phyloP scores from a whole-genome alignment of 2,888 invertebrate species.

The Anoncus sp. region DNA sequence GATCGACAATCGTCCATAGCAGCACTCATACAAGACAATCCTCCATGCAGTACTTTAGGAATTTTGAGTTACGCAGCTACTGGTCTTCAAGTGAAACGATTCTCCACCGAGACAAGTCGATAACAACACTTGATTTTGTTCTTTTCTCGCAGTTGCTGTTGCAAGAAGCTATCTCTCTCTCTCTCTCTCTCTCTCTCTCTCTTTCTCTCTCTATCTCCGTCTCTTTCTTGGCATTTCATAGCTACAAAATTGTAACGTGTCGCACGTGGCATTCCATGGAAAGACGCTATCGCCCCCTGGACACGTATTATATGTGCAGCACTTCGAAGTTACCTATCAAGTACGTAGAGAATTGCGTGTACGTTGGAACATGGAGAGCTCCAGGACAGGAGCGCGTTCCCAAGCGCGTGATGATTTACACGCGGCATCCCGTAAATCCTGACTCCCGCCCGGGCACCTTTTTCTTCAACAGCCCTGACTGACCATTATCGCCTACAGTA shows the following conservation, averaged over 20 bases:
- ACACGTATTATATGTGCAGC: conserved; percentile 34
- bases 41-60: conserved; percentile 1
- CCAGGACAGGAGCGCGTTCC: conserved; percentile 52
- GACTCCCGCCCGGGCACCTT: conserved; percentile 39
- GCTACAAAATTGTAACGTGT: conserved; percentile 55
- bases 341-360: conserved; percentile 14
- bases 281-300: conserved; percentile 43
- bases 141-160: conserved; percentile 7
- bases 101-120: conserved; percentile 12
- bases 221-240: conserved; percentile 9
- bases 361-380: conserved; percentile 16
- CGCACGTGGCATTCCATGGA: conserved; percentile 57
- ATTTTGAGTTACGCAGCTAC: conserved; percentile 27
- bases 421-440: conserved; percentile 61
- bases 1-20: background rate
- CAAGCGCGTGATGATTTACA: conserved; percentile 61
- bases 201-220: background rate
- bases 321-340: conserved; percentile 8
- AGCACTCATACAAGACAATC: no score
- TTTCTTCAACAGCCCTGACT: conserved; percentile 26
- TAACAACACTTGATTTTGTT: conserved; percentile 19
- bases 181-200: background rate
- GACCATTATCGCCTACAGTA: conserved; percentile 52
- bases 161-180: conserved; percentile 16
- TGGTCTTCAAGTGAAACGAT: conserved; percentile 30